Conservation (phyloP, 2,797 vertebrate species). For the Sciaenops ocellatus region DNA sequence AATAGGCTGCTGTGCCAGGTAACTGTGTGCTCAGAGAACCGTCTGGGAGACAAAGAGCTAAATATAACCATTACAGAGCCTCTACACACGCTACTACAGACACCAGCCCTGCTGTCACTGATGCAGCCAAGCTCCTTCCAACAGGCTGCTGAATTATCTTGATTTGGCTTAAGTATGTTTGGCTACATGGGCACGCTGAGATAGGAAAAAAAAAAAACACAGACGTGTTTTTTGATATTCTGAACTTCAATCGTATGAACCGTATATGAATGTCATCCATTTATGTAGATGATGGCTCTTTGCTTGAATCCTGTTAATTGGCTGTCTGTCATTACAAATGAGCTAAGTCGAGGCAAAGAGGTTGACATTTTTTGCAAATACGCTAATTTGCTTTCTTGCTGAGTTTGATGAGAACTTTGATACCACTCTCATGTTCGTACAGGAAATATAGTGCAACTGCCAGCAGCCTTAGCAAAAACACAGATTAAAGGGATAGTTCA, state of each 20-base stretch:
- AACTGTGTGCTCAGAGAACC: slow-evolving; percentile 63
- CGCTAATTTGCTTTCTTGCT: background rate
- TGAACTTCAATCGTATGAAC: background rate
- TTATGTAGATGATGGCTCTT: background rate
- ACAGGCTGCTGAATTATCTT: slow-evolving; percentile 36
- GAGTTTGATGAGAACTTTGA: background rate
- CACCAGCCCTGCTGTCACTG: slow-evolving; percentile 61
- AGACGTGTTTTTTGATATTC: background rate
- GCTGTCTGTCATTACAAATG: background rate
- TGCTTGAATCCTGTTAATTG: slow-evolving; percentile 11
- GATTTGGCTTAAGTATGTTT: slow-evolving; percentile 36
- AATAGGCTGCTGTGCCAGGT: slow-evolving; percentile 56
- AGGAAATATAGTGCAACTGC: background rate
- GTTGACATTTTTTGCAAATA: background rate
- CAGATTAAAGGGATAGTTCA: no score
- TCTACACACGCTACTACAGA: slow-evolving; percentile 64
- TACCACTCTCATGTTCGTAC: background rate
- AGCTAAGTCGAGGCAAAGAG: background rate
- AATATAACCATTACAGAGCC: slow-evolving; percentile 75
- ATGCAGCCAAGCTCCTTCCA: slow-evolving; percentile 48
- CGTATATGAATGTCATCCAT: background rate
- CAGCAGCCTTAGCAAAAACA: background rate
- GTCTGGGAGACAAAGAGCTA: slow-evolving; percentile 77
- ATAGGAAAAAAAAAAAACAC: background rate
- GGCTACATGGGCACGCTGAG: background rate